These are phyloP conservation scores for Pongo pygmaeus DNA, from an alignment of 2,113 vertebrate genomes.

Conservation along the genomic window DNA sequence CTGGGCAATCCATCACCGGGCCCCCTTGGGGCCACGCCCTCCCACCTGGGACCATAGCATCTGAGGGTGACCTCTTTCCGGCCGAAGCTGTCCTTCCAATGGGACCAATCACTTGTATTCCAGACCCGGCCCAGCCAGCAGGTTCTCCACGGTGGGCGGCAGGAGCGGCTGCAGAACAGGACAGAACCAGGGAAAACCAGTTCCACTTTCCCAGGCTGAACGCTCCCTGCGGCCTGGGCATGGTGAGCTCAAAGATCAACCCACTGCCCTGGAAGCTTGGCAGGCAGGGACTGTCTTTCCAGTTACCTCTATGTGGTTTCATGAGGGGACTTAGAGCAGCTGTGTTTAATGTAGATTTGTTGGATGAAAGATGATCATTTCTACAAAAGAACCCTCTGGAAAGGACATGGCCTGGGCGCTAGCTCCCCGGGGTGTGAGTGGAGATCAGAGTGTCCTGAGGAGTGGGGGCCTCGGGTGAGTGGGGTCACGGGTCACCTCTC, in stretches of 20 bases:
- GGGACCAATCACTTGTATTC: not conserved
- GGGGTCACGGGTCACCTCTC: not conserved
- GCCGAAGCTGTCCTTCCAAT: no score
- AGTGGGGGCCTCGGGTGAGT: not conserved
- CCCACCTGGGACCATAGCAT: fast-evolving
- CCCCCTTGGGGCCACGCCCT: fast-evolving
- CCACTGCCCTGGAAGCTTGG: not conserved
- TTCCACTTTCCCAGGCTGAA: not conserved
- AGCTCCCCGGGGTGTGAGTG: no score
- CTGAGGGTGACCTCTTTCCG: not conserved
- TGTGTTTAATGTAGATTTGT: no score
- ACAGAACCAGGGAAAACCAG: not conserved
- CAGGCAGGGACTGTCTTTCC: not conserved
- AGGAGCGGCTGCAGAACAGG: not conserved
- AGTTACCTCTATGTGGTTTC: fast-evolving
- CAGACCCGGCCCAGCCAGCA: no score
- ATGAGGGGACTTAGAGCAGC: no score
- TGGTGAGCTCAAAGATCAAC: not conserved
- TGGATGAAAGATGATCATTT: not conserved
- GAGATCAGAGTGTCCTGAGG: not conserved
- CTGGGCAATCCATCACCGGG: not conserved
- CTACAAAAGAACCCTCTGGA: not conserved
- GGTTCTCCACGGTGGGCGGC: not conserved
- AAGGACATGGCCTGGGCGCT: not conserved
- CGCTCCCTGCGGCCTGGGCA: not conserved